These are phyloP conservation scores for Stramonita haemastoma DNA, from an alignment of 2,888 invertebrate species.

Conservation along the genomic window DNA sequence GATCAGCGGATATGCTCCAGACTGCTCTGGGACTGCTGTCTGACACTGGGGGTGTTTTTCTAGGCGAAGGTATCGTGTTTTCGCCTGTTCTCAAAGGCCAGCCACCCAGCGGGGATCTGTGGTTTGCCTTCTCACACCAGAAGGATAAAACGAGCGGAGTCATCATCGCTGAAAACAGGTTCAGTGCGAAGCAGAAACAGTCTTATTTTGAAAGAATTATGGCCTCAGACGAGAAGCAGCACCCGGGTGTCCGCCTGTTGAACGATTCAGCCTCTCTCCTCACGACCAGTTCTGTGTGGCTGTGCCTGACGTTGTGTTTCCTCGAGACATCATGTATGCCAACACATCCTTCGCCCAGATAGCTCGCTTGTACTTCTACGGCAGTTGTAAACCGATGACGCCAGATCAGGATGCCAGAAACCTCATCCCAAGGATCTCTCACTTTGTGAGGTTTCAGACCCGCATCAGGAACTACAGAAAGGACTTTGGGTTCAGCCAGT, in stretches of 20 bases:
- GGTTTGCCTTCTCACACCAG: background rate
- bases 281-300: background rate
- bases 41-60: constrained; percentile 33
- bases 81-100: background rate
- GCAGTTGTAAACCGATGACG: background rate
- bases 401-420: background rate
- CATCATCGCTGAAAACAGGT: background rate
- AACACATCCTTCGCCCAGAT: constrained; percentile 26
- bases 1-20: background rate
- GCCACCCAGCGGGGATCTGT: background rate
- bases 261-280: background rate
- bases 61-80: constrained; percentile 32
- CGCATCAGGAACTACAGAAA: background rate
- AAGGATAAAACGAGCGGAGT: background rate
- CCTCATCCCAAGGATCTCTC: constrained; percentile 21
- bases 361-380: constrained; percentile 37
- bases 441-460: constrained; percentile 10
- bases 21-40: constrained; percentile 24
- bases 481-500: constrained; percentile 27
- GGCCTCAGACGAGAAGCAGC: too few relatives aligned
- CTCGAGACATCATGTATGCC: constrained; percentile 32
- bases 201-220: background rate
- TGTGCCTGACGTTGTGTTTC: constrained; percentile 16
- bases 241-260: background rate
- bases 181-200: background rate